Percentiles rank a stretch among this genome's conserved stretches.
Evolutionary conservation across 2,797 vertebrate genomes (phyloP).

Genomic region (Eulemur albifrons): DNA sequence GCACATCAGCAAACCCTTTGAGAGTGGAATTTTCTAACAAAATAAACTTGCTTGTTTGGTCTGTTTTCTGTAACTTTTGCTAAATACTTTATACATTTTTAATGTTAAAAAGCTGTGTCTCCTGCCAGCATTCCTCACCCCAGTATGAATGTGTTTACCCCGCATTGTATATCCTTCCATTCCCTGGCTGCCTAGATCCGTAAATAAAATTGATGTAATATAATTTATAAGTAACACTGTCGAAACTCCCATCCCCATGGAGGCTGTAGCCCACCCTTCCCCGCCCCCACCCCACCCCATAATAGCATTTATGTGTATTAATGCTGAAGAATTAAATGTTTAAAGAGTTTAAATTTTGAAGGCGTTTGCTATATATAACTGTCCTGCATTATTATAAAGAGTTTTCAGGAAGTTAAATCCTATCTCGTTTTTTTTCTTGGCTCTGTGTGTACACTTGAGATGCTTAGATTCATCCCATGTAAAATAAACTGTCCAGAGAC

Average conservation of each 20-base stretch:
- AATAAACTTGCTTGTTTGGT: constrained; percentile 80
- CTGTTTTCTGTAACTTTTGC: constrained; percentile 85
- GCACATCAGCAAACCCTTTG: constrained; percentile 55
- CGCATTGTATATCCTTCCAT: constrained; percentile 78
- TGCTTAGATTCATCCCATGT: constrained; percentile 82
- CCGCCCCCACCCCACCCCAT: background rate
- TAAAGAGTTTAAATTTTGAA: constrained; percentile 80
- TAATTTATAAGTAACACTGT: constrained; percentile 81
- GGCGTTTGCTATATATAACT: constrained; percentile 79
- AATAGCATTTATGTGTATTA: constrained; percentile 79
- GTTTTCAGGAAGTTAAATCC: constrained; percentile 82
- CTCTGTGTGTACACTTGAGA: constrained; percentile 80
- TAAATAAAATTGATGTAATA: constrained; percentile 79
- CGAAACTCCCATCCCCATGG: constrained; percentile 71
- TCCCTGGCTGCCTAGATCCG: constrained; percentile 78
- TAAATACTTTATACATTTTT: constrained; percentile 86
- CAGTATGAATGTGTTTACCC: constrained; percentile 79
- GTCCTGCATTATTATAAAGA: constrained; percentile 82
- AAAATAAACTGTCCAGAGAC: constrained; percentile 85
- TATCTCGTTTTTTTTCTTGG: constrained; percentile 76
- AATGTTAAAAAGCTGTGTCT: constrained; percentile 78
- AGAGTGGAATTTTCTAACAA: constrained; percentile 81
- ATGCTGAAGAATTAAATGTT: constrained; percentile 81
- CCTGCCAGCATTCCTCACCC: constrained; percentile 79
- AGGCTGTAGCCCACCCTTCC: constrained; percentile 38